Conservation (phyloP, 2,113 vertebrate species). For the Ahaetulla prasina region DNA sequence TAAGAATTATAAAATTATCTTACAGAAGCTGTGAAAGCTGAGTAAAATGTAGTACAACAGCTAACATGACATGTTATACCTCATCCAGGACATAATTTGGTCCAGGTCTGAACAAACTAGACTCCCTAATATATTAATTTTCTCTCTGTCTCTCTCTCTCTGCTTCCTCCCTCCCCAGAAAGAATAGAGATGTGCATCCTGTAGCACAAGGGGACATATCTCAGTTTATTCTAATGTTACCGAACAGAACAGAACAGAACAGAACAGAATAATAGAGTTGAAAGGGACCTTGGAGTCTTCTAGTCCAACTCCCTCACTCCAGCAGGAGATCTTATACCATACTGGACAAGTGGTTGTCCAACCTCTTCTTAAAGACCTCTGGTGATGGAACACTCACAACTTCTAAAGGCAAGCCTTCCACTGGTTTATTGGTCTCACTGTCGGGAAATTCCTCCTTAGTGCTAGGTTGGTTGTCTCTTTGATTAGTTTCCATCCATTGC, state of each 20-base stretch:
- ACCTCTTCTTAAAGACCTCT: neutral
- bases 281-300: neutral
- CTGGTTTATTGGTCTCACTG: neutral
- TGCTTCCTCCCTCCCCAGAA: too few species aligned
- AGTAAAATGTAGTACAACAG: neutral
- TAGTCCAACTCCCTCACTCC: neutral
- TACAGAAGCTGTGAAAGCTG: neutral
- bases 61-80: neutral
- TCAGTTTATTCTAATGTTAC: neutral
- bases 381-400: neutral
- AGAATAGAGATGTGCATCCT: neutral
- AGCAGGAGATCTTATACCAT: neutral
- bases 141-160: too few species aligned
- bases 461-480: neutral
- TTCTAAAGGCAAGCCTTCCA: neutral
- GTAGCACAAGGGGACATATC: neutral
- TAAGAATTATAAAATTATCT: neutral
- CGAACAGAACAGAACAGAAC: neutral
- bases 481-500: neutral
- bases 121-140: neutral
- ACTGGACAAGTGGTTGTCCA: neutral
- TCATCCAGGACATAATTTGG: neutral
- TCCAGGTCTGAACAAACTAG: neutral
- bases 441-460: neutral
- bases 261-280: neutral